Percentiles rank a stretch among this genome's conserved stretches.
These are phyloP conservation scores for Calyptommatus sinebrachiatus DNA, from an alignment of 2,113 vertebrate species.

Conservation along the genomic window DNA sequence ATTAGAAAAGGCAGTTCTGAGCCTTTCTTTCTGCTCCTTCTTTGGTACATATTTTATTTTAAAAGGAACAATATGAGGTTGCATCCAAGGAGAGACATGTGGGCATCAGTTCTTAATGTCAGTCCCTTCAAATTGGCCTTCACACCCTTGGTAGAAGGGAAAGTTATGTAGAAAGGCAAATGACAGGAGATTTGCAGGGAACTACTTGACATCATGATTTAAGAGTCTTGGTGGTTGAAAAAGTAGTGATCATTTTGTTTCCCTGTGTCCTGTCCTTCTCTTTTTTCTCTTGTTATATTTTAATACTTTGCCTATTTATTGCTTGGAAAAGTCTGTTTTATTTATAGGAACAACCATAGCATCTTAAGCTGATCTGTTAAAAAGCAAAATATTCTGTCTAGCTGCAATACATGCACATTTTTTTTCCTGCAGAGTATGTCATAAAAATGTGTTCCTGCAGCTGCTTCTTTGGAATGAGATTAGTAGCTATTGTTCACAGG, in stretches of 20 bases:
- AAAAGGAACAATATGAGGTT: too few relatives aligned
- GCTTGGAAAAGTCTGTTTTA: neutral
- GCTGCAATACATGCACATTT: neutral
- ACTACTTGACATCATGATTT: neutral
- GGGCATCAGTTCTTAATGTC: too few relatives aligned
- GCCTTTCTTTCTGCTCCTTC: too few relatives aligned
- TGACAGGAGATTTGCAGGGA: neutral
- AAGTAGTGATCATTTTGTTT: neutral
- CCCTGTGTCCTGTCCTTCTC: constrained; percentile 3
- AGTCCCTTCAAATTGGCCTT: too few relatives aligned
- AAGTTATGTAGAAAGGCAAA: neutral
- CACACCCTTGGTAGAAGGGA: too few relatives aligned
- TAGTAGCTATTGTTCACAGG: constrained; percentile 34
- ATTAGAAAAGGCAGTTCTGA: too few relatives aligned
- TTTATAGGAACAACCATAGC: neutral
- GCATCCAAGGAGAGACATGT: too few relatives aligned
- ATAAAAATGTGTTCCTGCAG: constrained; percentile 14
- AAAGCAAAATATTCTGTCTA: constrained; percentile 5
- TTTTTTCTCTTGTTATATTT: neutral
- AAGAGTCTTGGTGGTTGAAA: constrained; percentile 13
- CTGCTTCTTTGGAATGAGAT: constrained; percentile 43
- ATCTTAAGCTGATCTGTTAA: constrained; percentile 16
- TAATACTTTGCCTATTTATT: neutral
- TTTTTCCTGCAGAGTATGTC: neutral
- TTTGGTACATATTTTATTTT: too few relatives aligned